Percentiles rank a stretch among this genome's conserved stretches.
phyloP scores from a whole-genome alignment of 2,797 vertebrate genomes.

The Botia almorhae region DNA sequence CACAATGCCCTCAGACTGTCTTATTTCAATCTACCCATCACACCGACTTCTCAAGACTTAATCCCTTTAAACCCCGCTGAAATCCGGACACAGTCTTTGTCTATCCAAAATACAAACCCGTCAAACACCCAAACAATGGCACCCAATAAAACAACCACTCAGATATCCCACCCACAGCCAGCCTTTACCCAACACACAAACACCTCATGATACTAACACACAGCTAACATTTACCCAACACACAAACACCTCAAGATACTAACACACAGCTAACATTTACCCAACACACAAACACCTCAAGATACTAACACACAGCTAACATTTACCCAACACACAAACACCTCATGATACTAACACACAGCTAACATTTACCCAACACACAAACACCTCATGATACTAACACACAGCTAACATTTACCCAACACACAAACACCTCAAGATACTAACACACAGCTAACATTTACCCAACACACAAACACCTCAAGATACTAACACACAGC shows the following conservation, averaged over 20 bases:
- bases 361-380: too few species aligned
- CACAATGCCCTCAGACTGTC: conserved; percentile 35
- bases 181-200: conserved; percentile 5
- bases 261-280: neutral
- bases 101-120: conserved; percentile 18
- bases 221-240: conserved; percentile 1
- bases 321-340: too few species aligned
- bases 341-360: too few species aligned
- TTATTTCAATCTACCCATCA: conserved; percentile 25
- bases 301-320: too few species aligned
- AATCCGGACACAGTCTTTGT: conserved; percentile 24
- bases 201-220: neutral
- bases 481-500: neutral
- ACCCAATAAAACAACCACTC: conserved; percentile 26
- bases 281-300: too few species aligned
- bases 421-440: too few species aligned
- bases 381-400: too few species aligned
- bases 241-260: neutral
- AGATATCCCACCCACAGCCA: conserved; percentile 28
- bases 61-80: conserved; percentile 37
- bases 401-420: too few species aligned
- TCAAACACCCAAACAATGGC: conserved; percentile 17
- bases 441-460: too few species aligned
- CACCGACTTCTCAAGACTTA: conserved; percentile 20
- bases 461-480: too few species aligned